Conservation (phyloP, 1,140 invertebrate genomes). For the Listronotus oregonensis region DNA sequence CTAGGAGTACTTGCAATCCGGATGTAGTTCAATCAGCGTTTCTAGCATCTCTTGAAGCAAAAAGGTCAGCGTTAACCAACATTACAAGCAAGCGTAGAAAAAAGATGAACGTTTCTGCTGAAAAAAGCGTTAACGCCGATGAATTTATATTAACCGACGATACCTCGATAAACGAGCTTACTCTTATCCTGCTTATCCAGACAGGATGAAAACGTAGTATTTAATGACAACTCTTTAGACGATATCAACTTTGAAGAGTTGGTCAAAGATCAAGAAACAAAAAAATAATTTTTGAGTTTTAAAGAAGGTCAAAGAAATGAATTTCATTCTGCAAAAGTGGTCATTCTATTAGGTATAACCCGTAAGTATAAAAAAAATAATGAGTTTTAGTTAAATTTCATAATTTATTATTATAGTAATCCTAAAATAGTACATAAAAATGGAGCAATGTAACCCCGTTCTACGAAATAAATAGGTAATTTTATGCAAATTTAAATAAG, state of each 20-base stretch:
- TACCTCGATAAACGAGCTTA: background rate
- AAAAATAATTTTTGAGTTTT: background rate
- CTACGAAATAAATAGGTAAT: too few species aligned
- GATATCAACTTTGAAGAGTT: background rate
- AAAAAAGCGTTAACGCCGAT: constrained; percentile 2
- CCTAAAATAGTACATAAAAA: too few species aligned
- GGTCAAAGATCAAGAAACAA: constrained; percentile 1
- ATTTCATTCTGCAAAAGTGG: background rate
- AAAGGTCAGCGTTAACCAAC: background rate
- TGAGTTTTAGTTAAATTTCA: too few species aligned
- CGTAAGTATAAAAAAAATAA: too few species aligned
- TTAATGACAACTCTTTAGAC: background rate
- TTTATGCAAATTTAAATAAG: too few species aligned
- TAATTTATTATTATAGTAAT: too few species aligned
- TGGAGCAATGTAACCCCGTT: too few species aligned
- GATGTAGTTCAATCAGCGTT: constrained; percentile 1
- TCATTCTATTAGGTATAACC: too few species aligned
- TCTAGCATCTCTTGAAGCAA: background rate
- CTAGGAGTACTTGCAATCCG: background rate
- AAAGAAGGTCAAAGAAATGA: background rate
- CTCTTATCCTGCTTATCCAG: background rate
- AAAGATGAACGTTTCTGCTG: constrained; percentile 1
- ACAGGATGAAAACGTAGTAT: background rate
- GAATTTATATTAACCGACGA: background rate
- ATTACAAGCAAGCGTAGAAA: constrained; percentile 1